A percentile compares a stretch with the other conserved stretches of the same genome.
Conservation (phyloP, 1,140 invertebrate species). For the Lucilia cuprina region DNA sequence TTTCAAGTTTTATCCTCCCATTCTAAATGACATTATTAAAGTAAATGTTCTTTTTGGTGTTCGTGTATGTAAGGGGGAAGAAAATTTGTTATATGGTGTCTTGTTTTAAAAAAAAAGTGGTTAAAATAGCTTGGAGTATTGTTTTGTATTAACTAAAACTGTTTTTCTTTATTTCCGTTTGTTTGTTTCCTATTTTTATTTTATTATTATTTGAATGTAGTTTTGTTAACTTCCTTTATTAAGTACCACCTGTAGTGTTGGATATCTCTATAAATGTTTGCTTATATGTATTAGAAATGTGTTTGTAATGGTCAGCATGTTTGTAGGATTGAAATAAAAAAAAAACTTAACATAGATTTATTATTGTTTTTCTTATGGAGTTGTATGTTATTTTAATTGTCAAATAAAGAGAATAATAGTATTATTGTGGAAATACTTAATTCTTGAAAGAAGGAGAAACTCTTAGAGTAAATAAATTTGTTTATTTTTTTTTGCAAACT, state of each 20-base stretch:
- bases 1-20: neutral
- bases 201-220: neutral
- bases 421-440: no score
- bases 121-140: neutral
- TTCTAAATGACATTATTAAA: neutral
- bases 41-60: neutral
- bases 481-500: neutral
- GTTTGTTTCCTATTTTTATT: neutral
- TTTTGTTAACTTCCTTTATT: constrained; percentile 15
- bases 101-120: neutral
- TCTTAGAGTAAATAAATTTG: no score
- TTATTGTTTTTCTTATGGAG: neutral
- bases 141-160: neutral
- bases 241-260: constrained; percentile 9
- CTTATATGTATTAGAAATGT: neutral
- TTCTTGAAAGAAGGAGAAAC: no score
- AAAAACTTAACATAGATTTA: neutral
- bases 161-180: neutral
- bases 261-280: neutral
- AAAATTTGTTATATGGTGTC: neutral
- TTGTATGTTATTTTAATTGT: neutral
- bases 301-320: neutral
- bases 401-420: neutral
- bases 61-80: no score
- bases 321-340: neutral